Base-by-base conservation (phyloP, 2,888 invertebrate species). In the Unio delphinus region DNA sequence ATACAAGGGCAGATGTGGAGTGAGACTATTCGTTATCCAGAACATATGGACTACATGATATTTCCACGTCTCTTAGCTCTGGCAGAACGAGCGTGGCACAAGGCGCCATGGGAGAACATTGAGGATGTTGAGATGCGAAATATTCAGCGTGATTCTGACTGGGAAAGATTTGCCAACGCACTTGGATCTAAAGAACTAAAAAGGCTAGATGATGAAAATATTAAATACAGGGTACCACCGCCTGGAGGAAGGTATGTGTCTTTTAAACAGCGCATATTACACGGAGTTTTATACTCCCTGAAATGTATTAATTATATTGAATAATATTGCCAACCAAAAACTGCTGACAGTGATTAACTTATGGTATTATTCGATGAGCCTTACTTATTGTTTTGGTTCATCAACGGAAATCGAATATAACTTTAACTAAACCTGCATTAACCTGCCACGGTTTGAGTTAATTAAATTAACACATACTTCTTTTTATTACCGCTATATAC, bases 1-100 rank as follows among this genome's bases (percentile, higher is more conserved):
- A 83, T 88, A 57, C 87, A 88, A 67, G 87, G 85, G 17, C 80
- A 86, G 23, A 58, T 88, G n/a, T 88, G 85, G 85, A 82, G 86
- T 55, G 88, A 88, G 68, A 80, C 85, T 11, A 63, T 82, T 0
- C 69, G 82, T 23, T 79, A 70, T 0, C 67, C 75, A 11, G 80
- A 83, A 57, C 77, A 81, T 23, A 67, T 85, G 8, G 81, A 84
- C 69, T 80, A 78, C 65, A 86, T 86, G 84, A 67, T 86, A 20
- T 85, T 81, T 63, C 87, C 87, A 0, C 68, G 87, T 15, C 54
- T 87, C 3, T 68, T 86, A 5, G 86, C 88, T 1, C 70, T 88
- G 7, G 87, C 87, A 6, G 88, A 88, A 74, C 69, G 88, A 34
- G 81, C 83, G 3, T 89, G 88, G 88, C 86, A 88, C 65, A 80